Evolutionary conservation across 1,140 invertebrate genomes (phyloP), one percentile per base, ranked within the genome.

Genomic region (Mylabris phalerata): DNA sequence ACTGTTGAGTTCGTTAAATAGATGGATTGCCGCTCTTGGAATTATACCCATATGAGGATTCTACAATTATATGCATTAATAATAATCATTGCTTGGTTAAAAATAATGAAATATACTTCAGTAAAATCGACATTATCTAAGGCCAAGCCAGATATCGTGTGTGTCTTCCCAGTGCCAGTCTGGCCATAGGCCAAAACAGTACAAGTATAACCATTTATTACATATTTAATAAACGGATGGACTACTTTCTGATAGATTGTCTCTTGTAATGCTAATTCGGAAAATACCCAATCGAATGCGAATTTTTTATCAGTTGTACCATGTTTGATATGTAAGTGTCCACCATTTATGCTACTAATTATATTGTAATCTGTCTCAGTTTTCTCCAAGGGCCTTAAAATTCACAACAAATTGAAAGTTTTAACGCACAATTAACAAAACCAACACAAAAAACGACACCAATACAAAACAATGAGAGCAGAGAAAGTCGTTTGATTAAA

Each of bases 111-210:
- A 46, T 40, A 10, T 47, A 51, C 7, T 90, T 79, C 67, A 93
- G 89, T 0, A 90, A 87, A 3, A 85, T 86, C 11, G 83, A 81
- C 57, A 88, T 82, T 60, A 84, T 77, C 25, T 38, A 13, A 38
- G 9, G 43, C 32, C 2, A 60, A 48, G n/a, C 93, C 94, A 63
- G 93, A 91, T 92, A 98, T 97, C 7, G 94, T 96, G 71, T 90
- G 95, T 0, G 95, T 97, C 76, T 98, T 98, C 1, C 94, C 95
- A 1, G 93, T 96, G 11, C 93, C 94, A 0, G 93, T 96, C 75
- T 96, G 94, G 0, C 95, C 95, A 73, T 98, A 98, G 0, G 95
- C 95, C 76, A 98, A 93, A 24, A 98, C 93, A 0, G 94, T 98
- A 3, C 93, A 93, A 75, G 97, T 98, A 73, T 95, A 98, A 0